Evolutionary conservation across 2,113 vertebrate genomes (phyloP), one percentile per base, ranked within the genome.

Genomic region (Nasalis larvatus): DNA sequence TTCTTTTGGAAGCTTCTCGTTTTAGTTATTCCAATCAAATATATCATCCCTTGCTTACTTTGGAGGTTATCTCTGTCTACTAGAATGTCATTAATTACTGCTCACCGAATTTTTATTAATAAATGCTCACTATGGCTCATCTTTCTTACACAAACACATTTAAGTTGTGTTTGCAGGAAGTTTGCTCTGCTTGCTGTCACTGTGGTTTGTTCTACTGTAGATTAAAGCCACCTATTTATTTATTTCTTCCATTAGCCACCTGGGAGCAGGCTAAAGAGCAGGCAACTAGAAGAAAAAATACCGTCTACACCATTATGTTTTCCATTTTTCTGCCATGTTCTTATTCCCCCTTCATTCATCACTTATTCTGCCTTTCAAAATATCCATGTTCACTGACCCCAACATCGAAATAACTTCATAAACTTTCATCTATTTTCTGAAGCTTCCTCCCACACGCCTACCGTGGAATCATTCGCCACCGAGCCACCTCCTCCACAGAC

Each of bases 401-500:
- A n/a, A 27, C n/a, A 35, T 25, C 86, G 25, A 94, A 40, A 82
- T 27, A 66, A 63, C 84, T 81, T 91, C 47, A 30, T 21, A 82
- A 77, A 52, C 60, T 89, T 84, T 30, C 40, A 74, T 89, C 52
- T 80, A 18, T n/a, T 90, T 95, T 90, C 93, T 69, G 32, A 27
- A 56, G 27, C 58, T 90, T 45, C 77, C 82, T 84, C 66, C 35
- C 77, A 87, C 54, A 54, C 4, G 47, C 87, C 54, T 56, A 35
- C 71, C 87, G 68, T 95, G 76, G 84, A 91, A 77, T 91, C 78
- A 56, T 56, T 66, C 14, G 25, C 76, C 71, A 83, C 56, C 71
- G 56, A 71, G 49, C 66, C 94, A 11, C 68, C 86, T 96, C 91
- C 95, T 77, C 89, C 88, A 83, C 89, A 91, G 94, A 92, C 69